phyloP scores from a whole-genome alignment of 2,113 vertebrate genomes.

The Amphiprion percula region DNA sequence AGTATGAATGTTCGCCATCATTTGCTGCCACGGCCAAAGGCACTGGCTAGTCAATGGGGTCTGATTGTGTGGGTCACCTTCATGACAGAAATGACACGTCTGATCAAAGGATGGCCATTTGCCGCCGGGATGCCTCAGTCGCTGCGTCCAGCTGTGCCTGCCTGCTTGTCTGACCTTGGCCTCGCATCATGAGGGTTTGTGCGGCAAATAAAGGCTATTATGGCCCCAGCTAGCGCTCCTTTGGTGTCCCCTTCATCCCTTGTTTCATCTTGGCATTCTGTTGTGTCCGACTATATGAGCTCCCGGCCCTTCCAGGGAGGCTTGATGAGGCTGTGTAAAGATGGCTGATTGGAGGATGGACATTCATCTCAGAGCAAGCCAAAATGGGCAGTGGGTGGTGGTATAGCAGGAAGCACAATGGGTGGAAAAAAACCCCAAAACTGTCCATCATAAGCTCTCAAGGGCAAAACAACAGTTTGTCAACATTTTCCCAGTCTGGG shows the following conservation, averaged over 20 bases:
- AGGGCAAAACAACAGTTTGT: conserved; percentile 39
- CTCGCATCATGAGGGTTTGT: conserved; percentile 60
- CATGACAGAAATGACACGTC: conserved; percentile 71
- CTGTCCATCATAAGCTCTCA: conserved; percentile 38
- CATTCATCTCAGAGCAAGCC: conserved; percentile 27
- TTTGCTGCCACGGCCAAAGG: conserved; percentile 18
- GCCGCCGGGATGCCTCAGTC: conserved; percentile 68
- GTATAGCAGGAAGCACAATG: not conserved
- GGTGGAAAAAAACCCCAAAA: not conserved
- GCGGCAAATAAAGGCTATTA: conserved; percentile 75
- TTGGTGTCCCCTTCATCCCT: conserved; percentile 66
- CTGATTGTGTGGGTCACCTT: conserved; percentile 78
- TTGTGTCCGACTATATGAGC: conserved; percentile 43
- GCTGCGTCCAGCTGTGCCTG: conserved; percentile 69
- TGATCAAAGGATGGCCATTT: conserved; percentile 81
- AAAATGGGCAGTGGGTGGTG: conserved; percentile 17
- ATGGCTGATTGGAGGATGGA: conserved; percentile 21
- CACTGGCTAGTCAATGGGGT: conserved; percentile 40
- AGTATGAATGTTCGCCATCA: conserved; percentile 33
- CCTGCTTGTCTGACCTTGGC: conserved; percentile 75
- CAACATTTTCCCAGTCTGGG: conserved; percentile 10
- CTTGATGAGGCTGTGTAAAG: conserved; percentile 29
- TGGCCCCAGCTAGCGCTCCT: conserved; percentile 51
- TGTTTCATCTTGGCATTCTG: conserved; percentile 65
- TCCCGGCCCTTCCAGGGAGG: conserved; percentile 19